Conservation (phyloP, 1,140 invertebrate species). For the Ptiloglossa arizonensis region DNA sequence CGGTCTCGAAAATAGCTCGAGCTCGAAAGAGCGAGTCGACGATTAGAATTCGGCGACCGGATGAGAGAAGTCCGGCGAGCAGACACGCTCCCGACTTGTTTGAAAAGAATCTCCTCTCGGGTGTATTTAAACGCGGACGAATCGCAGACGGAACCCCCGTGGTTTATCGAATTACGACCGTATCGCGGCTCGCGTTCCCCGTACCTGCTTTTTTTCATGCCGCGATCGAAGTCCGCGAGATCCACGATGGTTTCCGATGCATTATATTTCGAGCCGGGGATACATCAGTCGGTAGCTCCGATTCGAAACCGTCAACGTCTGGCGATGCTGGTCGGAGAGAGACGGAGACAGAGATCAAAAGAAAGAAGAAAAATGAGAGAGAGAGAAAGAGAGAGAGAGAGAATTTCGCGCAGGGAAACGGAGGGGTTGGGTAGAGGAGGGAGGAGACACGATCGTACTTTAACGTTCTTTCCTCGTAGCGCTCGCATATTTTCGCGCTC, state of each 20-base stretch:
- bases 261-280: slow-evolving; percentile 31
- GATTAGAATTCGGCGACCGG: slow-evolving; percentile 50
- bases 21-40: slow-evolving; percentile 24
- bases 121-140: slow-evolving; percentile 58
- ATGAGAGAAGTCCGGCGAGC: slow-evolving; percentile 47
- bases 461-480: slow-evolving; percentile 44
- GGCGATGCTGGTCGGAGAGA: too few species aligned
- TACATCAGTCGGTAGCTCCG: neutral
- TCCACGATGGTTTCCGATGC: slow-evolving; percentile 13
- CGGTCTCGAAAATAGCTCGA: slow-evolving; percentile 56
- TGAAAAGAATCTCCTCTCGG: slow-evolving; percentile 57
- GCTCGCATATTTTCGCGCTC: slow-evolving; percentile 46
- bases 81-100: slow-evolving; percentile 43
- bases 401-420: too few species aligned
- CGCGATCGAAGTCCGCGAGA: slow-evolving; percentile 22
- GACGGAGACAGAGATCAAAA: too few species aligned
- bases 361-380: too few species aligned
- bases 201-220: slow-evolving; percentile 51
- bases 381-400: too few species aligned
- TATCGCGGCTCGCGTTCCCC: neutral
- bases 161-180: slow-evolving; percentile 31
- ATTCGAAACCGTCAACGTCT: slow-evolving; percentile 25
- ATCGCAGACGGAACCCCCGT: slow-evolving; percentile 66
- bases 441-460: slow-evolving; percentile 18
- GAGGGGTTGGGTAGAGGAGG: too few species aligned